Evolutionary conservation across 1,140 invertebrate species (phyloP).

Genomic region (Lepidurus apus): DNA sequence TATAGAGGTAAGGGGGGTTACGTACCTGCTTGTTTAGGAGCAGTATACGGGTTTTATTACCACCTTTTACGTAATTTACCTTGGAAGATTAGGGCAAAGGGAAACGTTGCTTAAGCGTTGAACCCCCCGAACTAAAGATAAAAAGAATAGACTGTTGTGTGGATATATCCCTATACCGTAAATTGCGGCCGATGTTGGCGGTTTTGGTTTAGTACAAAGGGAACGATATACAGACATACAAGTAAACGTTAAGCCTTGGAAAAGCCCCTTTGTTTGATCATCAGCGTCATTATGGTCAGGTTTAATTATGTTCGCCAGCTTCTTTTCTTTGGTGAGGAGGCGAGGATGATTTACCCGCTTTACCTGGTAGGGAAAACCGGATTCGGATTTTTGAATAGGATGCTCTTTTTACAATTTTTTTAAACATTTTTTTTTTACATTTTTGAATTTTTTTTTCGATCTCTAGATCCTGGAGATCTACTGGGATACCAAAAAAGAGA

Average conservation of each 20-base stretch:
- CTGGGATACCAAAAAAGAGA: too few relatives aligned
- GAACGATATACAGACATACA: not conserved
- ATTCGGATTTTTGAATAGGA: not conserved
- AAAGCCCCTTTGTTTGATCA: slow-evolving; percentile 21
- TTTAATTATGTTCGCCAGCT: slow-evolving; percentile 15
- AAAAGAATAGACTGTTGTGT: not conserved
- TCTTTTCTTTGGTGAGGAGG: not conserved
- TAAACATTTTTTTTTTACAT: too few relatives aligned
- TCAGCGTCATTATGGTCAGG: slow-evolving; percentile 13
- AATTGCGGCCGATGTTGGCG: not conserved
- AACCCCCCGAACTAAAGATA: not conserved
- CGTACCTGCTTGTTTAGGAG: not conserved
- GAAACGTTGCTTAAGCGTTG: not conserved
- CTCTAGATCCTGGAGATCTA: too few relatives aligned
- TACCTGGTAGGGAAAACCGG: not conserved
- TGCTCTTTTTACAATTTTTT: too few relatives aligned
- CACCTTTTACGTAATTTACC: not conserved
- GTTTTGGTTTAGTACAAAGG: not conserved
- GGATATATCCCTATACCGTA: not conserved
- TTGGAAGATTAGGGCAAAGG: not conserved
- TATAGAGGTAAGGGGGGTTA: not conserved
- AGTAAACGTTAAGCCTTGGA: not conserved
- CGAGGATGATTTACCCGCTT: not conserved
- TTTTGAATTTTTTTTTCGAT: too few relatives aligned
- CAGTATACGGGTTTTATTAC: not conserved